Evolutionary conservation across 37 sponge, comb jelly and placozoan species (phyloP).

Genomic region (Chondrilla cf. caribensis): DNA sequence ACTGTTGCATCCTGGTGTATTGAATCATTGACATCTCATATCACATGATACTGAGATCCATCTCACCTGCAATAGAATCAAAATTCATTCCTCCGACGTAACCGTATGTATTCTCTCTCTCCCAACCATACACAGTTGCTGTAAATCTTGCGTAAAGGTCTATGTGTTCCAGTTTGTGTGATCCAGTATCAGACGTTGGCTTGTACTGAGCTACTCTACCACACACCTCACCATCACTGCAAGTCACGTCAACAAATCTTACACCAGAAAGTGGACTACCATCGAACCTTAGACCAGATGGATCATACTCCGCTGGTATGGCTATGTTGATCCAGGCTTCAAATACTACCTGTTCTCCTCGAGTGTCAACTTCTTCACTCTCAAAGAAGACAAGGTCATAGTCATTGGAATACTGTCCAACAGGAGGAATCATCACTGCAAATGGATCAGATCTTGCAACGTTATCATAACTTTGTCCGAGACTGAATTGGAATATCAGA

Average conservation of each 20-base stretch:
- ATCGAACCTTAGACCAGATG: slow-evolving; percentile 1
- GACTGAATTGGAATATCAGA: slow-evolving; percentile 40
- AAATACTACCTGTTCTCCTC: background rate
- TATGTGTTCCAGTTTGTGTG: slow-evolving; percentile 15
- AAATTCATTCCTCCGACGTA: slow-evolving; percentile 43
- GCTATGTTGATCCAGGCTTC: background rate
- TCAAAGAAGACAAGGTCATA: background rate
- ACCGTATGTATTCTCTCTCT: slow-evolving; percentile 23
- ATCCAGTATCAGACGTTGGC: background rate
- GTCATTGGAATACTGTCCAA: background rate
- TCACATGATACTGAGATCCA: background rate
- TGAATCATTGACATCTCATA: background rate
- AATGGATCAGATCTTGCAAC: slow-evolving; percentile 15
- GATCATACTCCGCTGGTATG: background rate
- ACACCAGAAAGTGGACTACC: background rate
- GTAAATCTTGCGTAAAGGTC: slow-evolving; percentile 1
- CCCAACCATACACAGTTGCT: slow-evolving; percentile 27
- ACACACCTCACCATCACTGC: slow-evolving; percentile 22
- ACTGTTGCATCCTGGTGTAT: background rate
- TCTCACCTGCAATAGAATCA: slow-evolving; percentile 36
- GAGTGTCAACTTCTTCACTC: background rate
- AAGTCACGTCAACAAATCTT: background rate
- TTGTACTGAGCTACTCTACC: slow-evolving; percentile 12
- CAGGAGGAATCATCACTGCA: background rate
- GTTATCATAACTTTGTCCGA: slow-evolving; percentile 42